These are phyloP conservation scores for Ceratina australensis DNA, from an alignment of 1,140 invertebrate genomes.

Conservation along the genomic window DNA sequence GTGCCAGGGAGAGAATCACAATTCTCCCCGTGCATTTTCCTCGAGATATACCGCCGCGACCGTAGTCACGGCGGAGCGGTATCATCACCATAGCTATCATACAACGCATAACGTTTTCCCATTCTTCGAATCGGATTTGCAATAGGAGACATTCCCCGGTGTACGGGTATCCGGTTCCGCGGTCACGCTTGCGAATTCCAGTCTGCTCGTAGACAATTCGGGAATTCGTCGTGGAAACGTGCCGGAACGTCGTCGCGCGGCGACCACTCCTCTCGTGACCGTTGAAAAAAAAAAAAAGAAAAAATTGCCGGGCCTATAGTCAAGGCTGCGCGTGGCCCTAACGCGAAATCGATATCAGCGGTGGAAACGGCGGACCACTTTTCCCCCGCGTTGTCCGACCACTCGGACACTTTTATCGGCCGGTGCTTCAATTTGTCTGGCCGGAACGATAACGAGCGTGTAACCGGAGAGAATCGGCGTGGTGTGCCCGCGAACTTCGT, in stretches of 20 bases:
- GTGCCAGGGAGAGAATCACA: background rate
- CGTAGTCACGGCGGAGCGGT: background rate
- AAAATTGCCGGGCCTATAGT: constrained; percentile 17
- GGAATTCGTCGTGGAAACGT: background rate
- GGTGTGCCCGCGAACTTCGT: constrained; percentile 17
- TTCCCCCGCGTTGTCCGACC: background rate
- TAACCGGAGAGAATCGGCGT: constrained; percentile 34
- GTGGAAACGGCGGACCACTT: constrained; percentile 1
- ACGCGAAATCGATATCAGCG: constrained; percentile 54
- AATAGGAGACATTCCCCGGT: constrained; percentile 6
- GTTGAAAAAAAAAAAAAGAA: constrained; percentile 15
- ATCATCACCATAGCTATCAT: background rate
- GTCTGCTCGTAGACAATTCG: background rate
- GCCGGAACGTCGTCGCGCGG: background rate
- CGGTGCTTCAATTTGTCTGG: constrained; percentile 33
- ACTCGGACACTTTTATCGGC: constrained; percentile 47
- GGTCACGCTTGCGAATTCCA: constrained; percentile 16
- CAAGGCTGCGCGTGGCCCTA: constrained; percentile 51
- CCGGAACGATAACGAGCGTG: constrained; percentile 43
- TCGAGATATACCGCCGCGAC: background rate
- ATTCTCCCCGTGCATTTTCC: background rate
- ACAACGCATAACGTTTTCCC: constrained; percentile 11
- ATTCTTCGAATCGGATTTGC: constrained; percentile 24
- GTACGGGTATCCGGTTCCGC: background rate
- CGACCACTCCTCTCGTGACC: background rate